A percentile compares a stretch with the other conserved stretches of the same genome.
Conservation (phyloP, 2,888 invertebrate species). For the Cyrtodaria siliqua region DNA sequence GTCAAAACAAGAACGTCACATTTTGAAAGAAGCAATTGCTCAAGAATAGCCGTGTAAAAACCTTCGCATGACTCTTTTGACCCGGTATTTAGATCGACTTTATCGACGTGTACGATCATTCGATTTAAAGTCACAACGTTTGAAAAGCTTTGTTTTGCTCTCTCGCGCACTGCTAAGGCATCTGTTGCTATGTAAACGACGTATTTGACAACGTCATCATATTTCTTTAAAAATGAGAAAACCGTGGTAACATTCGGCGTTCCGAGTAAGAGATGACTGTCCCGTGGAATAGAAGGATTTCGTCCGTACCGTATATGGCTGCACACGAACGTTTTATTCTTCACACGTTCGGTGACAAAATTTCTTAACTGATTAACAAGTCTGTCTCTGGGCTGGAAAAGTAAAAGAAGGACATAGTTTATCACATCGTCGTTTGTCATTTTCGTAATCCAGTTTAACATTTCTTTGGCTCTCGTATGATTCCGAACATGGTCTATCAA, state of each 20-base stretch:
- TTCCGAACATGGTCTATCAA: not conserved
- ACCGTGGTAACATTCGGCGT: conserved; percentile 26
- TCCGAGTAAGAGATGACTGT: conserved; percentile 9
- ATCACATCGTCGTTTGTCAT: conserved; percentile 11
- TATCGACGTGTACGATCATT: conserved; percentile 42
- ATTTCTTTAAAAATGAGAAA: conserved; percentile 16
- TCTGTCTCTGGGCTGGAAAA: conserved; percentile 19
- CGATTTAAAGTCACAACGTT: conserved; percentile 1
- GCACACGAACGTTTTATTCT: conserved; percentile 23
- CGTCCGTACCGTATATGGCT: conserved; percentile 44
- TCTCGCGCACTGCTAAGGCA: conserved; percentile 20
- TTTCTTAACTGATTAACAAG: not conserved
- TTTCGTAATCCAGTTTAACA: conserved; percentile 23
- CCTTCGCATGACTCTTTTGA: conserved; percentile 17
- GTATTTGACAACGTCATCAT: conserved; percentile 7
- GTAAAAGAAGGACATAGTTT: conserved; percentile 3
- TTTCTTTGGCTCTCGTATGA: not conserved
- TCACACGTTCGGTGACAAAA: not conserved
- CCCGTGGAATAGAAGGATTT: conserved; percentile 41
- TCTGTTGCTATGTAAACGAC: conserved; percentile 43
- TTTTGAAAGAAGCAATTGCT: conserved; percentile 29
- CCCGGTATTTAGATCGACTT: not conserved
- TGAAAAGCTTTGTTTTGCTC: not conserved
- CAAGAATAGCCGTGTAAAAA: conserved; percentile 29
- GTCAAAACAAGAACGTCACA: conserved; percentile 45